phyloP scores from a whole-genome alignment of 1,140 invertebrate genomes.

The Eurosta solidaginis region DNA sequence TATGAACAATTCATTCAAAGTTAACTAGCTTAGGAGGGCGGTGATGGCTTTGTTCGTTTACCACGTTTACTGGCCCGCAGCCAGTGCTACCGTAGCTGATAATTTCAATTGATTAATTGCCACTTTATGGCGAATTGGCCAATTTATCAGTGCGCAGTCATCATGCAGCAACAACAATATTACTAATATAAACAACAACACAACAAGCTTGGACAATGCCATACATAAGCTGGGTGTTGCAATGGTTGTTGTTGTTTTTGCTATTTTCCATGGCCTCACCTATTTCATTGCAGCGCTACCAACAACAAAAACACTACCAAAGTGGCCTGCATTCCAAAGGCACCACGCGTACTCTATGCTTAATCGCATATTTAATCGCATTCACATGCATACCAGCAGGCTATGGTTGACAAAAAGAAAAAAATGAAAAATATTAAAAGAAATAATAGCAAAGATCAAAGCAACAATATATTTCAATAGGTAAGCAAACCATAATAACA shows the following conservation, averaged over 20 bases:
- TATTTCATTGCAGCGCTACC: background rate
- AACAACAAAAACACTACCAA: background rate
- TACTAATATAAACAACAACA: background rate
- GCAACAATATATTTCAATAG: too few species aligned
- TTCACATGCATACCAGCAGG: constrained; percentile 13
- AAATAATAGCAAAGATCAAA: background rate
- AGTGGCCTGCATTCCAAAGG: constrained; percentile 1
- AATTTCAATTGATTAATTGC: constrained; percentile 39
- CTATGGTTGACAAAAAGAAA: background rate
- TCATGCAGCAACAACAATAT: constrained; percentile 23
- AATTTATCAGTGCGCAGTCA: constrained; percentile 35
- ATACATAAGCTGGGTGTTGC: background rate
- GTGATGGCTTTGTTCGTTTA: background rate
- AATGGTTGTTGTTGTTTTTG: background rate
- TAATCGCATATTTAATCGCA: constrained; percentile 22
- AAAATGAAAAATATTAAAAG: background rate
- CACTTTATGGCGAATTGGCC: constrained; percentile 35
- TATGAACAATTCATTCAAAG: background rate
- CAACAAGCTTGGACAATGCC: background rate
- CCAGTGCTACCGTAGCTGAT: constrained; percentile 37
- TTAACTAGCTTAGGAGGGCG: background rate
- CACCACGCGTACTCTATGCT: background rate
- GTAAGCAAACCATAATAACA: background rate
- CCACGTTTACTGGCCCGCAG: constrained; percentile 26
- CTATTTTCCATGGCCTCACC: constrained; percentile 14